Conservation (phyloP, 2,113 vertebrate species). For the Chaenocephalus aceratus region DNA sequence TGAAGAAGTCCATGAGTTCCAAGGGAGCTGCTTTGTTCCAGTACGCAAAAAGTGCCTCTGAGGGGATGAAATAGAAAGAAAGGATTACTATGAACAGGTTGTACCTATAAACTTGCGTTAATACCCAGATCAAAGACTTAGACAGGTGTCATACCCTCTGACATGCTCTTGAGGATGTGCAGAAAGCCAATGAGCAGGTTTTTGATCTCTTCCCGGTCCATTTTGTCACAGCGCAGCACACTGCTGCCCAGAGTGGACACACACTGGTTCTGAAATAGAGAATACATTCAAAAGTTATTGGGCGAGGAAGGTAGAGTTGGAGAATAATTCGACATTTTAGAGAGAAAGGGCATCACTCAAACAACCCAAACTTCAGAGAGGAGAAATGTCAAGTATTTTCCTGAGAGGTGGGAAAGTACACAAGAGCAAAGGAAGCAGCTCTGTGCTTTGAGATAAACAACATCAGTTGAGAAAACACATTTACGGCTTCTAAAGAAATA, state of each 20-base stretch:
- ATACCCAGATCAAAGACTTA: background rate
- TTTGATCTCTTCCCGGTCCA: conserved; percentile 95
- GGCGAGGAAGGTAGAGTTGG: background rate
- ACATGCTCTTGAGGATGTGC: conserved; percentile 97
- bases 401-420: background rate
- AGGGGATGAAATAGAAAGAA: background rate
- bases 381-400: conserved; percentile 44
- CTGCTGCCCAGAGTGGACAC: conserved; percentile 86
- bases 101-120: background rate
- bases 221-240: conserved; percentile 92
- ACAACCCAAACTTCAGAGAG: conserved; percentile 22
- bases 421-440: background rate
- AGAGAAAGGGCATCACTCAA: conserved; percentile 17
- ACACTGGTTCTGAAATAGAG: conserved; percentile 85
- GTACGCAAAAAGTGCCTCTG: conserved; percentile 95
- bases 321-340: background rate
- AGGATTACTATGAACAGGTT: background rate
- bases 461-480: background rate
- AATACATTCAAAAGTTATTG: background rate
- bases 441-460: conserved; percentile 28
- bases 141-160: conserved; percentile 87
- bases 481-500: conserved; percentile 5
- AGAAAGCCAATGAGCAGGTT: conserved; percentile 97
- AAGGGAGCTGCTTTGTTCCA: conserved; percentile 95
- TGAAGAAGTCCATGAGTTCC: conserved; percentile 98